Evolutionary conservation across 2,797 vertebrate genomes (phyloP).

Genomic region (Acipenser ruthenus): DNA sequence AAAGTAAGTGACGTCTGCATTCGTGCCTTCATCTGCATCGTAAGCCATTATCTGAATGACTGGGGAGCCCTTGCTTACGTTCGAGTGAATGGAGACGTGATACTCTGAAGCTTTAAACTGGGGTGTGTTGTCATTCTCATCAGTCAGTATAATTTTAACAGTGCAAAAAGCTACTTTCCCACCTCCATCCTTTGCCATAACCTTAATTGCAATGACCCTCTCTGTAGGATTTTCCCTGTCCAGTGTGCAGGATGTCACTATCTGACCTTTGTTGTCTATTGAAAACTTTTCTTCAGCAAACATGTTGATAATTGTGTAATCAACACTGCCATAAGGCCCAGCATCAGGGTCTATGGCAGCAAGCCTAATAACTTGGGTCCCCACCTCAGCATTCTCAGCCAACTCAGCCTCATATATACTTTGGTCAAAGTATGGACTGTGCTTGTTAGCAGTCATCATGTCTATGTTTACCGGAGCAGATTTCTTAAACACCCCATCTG

Average conservation of each 20-base stretch:
- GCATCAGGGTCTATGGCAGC: slow-evolving; percentile 84
- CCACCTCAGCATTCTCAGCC: slow-evolving; percentile 84
- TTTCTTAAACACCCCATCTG: slow-evolving; percentile 87
- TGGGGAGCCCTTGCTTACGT: slow-evolving; percentile 79
- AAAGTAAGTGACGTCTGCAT: slow-evolving; percentile 90
- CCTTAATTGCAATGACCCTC: slow-evolving; percentile 87
- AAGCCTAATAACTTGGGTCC: slow-evolving; percentile 86
- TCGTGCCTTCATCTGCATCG: slow-evolving; percentile 88
- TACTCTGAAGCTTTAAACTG: slow-evolving; percentile 85
- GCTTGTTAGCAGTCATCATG: slow-evolving; percentile 82
- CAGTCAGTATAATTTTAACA: slow-evolving; percentile 91
- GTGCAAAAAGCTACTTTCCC: slow-evolving; percentile 92
- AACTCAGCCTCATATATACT: slow-evolving; percentile 85
- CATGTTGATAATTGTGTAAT: slow-evolving; percentile 96
- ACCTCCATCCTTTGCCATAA: slow-evolving; percentile 92
- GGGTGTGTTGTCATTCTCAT: slow-evolving; percentile 92
- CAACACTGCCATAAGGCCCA: slow-evolving; percentile 81
- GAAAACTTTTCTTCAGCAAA: slow-evolving; percentile 85
- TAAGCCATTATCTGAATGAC: slow-evolving; percentile 90
- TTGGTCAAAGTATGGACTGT: slow-evolving; percentile 81
- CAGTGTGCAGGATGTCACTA: slow-evolving; percentile 77
- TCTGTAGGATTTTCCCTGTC: slow-evolving; percentile 90
- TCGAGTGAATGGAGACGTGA: slow-evolving; percentile 82
- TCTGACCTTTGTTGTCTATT: slow-evolving; percentile 71
- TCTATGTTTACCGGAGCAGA: slow-evolving; percentile 90